A percentile compares a stretch with the other conserved stretches of the same genome.
These are phyloP conservation scores for Meandrina meandrites DNA, from an alignment of 92 coral and sea anemone genomes.

Conservation along the genomic window DNA sequence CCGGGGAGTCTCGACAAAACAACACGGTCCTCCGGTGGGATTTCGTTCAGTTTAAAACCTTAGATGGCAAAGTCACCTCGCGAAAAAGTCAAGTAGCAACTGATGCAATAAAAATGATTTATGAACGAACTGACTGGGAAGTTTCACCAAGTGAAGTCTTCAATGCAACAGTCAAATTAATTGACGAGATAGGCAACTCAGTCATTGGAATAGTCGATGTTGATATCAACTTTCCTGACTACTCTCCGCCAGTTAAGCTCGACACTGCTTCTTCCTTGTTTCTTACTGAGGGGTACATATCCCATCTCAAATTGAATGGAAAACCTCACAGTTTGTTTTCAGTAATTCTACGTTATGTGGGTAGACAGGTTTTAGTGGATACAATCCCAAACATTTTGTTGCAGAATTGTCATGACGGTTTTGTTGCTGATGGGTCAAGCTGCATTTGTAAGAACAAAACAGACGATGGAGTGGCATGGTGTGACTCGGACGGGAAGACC, in stretches of 20 bases:
- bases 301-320: conserved; percentile 62
- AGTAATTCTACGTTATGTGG: conserved; percentile 62
- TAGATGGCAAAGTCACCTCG: conserved; percentile 39
- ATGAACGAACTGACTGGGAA: conserved; percentile 65
- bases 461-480: background rate
- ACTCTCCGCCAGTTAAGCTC: conserved; percentile 31
- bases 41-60: conserved; percentile 52
- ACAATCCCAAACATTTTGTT: conserved; percentile 51
- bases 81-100: conserved; percentile 66
- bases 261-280: conserved; percentile 64
- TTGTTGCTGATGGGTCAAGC: background rate
- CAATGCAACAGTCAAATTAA: conserved; percentile 59
- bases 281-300: conserved; percentile 55
- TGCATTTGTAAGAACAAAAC: conserved; percentile 61
- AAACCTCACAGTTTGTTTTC: conserved; percentile 38
- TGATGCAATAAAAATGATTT: conserved; percentile 69
- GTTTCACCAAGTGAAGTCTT: conserved; percentile 83
- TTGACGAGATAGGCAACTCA: conserved; percentile 79
- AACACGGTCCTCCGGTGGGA: conserved; percentile 79
- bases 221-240: conserved; percentile 24
- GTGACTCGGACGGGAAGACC: background rate
- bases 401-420: conserved; percentile 73
- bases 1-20: conserved; percentile 61
- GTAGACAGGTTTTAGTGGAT: conserved; percentile 52
- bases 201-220: conserved; percentile 82